Conservation (phyloP, 2,113 vertebrate species). For the Heterotilapia buettikoferi region DNA sequence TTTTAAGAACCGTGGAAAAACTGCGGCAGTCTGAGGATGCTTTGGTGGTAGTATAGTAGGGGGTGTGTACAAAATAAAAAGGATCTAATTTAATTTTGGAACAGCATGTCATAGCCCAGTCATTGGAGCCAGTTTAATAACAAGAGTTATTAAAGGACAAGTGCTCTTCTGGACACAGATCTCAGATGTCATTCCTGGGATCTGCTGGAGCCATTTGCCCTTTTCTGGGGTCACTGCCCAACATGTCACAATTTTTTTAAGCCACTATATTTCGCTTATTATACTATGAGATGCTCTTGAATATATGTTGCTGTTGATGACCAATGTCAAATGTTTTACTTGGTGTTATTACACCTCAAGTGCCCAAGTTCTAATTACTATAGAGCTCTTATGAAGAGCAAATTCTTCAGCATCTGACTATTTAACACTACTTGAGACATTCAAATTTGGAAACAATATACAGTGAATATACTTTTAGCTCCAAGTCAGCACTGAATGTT, state of each 20-base stretch:
- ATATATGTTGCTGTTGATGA: background rate
- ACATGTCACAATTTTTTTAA: background rate
- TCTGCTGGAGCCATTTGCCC: background rate
- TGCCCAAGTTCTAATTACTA: background rate
- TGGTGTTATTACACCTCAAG: accelerated
- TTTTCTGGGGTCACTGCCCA: background rate
- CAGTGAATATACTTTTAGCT: background rate
- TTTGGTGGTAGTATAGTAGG: background rate
- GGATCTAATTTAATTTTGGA: background rate
- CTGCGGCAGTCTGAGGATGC: background rate
- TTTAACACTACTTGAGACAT: background rate
- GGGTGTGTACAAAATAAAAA: background rate
- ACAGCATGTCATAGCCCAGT: background rate
- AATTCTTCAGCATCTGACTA: background rate
- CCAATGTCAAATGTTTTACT: background rate
- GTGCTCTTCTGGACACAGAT: background rate
- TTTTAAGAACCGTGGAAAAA: background rate
- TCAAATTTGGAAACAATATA: background rate
- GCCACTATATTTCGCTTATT: background rate
- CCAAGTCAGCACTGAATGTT: background rate
- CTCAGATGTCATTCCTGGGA: background rate
- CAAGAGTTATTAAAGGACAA: background rate
- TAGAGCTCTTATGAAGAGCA: background rate
- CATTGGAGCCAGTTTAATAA: background rate
- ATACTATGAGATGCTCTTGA: background rate